Percentiles rank a stretch among this genome's conserved stretches.
These are phyloP conservation scores for Laodelphax striatellus DNA, from an alignment of 1,140 invertebrate species.

Conservation along the genomic window DNA sequence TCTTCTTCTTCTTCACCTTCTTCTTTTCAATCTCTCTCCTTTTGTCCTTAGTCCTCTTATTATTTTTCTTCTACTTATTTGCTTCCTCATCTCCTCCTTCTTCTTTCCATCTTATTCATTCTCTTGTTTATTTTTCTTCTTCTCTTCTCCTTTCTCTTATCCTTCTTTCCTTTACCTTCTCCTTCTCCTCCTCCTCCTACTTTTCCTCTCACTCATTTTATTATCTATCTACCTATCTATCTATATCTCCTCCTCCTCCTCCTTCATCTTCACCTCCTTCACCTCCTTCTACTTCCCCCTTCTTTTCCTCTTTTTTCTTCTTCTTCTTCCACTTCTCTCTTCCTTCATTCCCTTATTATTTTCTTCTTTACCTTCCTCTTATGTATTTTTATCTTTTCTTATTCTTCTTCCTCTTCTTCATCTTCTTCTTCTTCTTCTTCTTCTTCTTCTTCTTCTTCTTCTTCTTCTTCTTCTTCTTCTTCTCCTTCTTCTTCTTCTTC, in stretches of 20 bases:
- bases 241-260: background rate
- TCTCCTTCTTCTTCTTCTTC: constrained; percentile 6
- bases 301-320: too few relatives aligned
- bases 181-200: too few relatives aligned
- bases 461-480: constrained; percentile 5
- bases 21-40: too few relatives aligned
- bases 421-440: constrained; percentile 3
- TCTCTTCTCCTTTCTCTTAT: too few relatives aligned
- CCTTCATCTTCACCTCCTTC: too few relatives aligned
- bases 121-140: background rate
- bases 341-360: background rate
- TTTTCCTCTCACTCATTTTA: background rate
- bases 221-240: background rate
- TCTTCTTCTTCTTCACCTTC: too few relatives aligned
- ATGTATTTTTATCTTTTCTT: too few relatives aligned
- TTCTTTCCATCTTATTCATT: background rate
- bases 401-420: background rate
- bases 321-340: too few relatives aligned
- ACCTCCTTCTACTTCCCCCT: too few relatives aligned
- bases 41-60: too few relatives aligned
- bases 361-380: too few relatives aligned
- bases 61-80: background rate
- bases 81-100: background rate
- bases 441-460: constrained; percentile 6
- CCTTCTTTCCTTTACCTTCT: constrained; percentile 2